These are phyloP conservation scores for Melitaea athalia DNA, from an alignment of 2,888 invertebrate species.

Conservation along the genomic window DNA sequence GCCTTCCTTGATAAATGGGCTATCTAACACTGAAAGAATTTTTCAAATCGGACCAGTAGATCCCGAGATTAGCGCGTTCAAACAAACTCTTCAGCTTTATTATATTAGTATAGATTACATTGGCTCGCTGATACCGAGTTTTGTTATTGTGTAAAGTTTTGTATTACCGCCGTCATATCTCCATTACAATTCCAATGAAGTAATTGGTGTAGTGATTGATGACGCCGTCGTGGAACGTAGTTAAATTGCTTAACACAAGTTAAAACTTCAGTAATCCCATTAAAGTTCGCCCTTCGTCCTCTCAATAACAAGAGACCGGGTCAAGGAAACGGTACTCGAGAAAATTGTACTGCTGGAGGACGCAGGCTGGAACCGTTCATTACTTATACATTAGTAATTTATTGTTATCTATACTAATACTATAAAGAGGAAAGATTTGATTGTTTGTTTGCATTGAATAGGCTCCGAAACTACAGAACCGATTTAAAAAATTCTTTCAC, in stretches of 20 bases:
- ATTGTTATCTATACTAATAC: no score
- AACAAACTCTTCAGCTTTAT: no score
- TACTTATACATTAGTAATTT: not conserved
- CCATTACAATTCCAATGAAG: not conserved
- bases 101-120: no score
- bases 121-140: no score
- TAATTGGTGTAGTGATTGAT: not conserved
- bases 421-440: no score
- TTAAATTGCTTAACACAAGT: not conserved
- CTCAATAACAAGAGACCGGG: not conserved
- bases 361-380: not conserved
- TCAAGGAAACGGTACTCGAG: not conserved
- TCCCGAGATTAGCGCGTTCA: no score
- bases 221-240: not conserved
- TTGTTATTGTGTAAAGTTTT: not conserved
- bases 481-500: no score
- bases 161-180: not conserved
- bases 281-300: conserved; percentile 2
- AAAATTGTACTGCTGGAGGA: not conserved
- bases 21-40: no score
- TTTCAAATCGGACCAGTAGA: no score
- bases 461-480: no score
- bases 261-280: not conserved
- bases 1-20: no score
- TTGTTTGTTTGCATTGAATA: no score